Percentiles rank a stretch among this genome's conserved stretches.
Evolutionary conservation across 1,140 invertebrate genomes (phyloP).

Genomic region (Pseudomyrmex sp.): DNA sequence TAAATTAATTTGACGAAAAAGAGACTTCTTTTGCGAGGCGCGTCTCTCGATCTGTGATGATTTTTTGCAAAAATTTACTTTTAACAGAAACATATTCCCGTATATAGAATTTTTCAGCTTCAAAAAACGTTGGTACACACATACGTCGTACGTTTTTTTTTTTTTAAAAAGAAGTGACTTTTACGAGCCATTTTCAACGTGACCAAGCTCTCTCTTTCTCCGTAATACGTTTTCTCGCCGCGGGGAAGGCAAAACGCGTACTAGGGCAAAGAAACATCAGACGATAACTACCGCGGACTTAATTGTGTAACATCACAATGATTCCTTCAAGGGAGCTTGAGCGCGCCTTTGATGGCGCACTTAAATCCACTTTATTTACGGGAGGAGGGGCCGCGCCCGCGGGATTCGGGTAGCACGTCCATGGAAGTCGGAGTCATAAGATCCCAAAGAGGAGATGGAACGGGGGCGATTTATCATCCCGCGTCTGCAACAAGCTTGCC

Average conservation of each 20-base stretch:
- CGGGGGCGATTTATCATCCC: constrained; percentile 45
- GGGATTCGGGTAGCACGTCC: constrained; percentile 33
- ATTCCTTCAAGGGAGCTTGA: constrained; percentile 26
- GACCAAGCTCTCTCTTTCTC: not conserved
- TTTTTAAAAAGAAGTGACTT: not conserved
- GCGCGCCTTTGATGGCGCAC: constrained; percentile 43
- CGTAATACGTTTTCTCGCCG: not conserved
- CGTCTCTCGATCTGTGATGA: not conserved
- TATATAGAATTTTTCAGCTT: not conserved
- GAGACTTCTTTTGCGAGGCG: not conserved
- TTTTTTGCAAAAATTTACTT: not conserved
- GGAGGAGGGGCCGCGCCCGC: not conserved
- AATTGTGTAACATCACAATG: constrained; percentile 55
- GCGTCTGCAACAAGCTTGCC: constrained; percentile 46
- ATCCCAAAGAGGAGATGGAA: constrained; percentile 47
- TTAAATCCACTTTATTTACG: constrained; percentile 56
- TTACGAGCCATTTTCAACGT: constrained; percentile 16
- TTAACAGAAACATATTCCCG: not conserved
- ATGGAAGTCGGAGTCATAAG: constrained; percentile 36
- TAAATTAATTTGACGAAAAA: too few relatives aligned
- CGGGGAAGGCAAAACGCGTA: not conserved
- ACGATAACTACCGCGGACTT: constrained; percentile 36
- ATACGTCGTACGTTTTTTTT: constrained; percentile 4
- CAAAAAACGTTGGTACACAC: not conserved
- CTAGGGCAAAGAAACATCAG: not conserved